These are phyloP conservation scores for Phania funesta DNA, from an alignment of 2,888 invertebrate genomes.

Conservation along the genomic window DNA sequence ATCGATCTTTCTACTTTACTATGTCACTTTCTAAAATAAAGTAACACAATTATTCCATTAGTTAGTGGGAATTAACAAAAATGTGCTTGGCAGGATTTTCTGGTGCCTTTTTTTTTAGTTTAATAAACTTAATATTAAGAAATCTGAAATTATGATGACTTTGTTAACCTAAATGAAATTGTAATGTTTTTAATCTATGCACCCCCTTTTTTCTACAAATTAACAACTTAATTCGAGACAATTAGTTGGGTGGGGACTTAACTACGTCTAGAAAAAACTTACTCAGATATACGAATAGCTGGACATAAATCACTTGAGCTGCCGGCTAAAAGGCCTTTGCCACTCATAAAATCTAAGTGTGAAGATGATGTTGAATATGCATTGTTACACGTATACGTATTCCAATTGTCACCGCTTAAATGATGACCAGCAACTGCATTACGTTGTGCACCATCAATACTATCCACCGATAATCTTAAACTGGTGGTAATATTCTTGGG, in stretches of 20 bases:
- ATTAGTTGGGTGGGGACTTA: not conserved
- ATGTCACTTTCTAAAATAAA: no score
- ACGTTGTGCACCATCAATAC: conserved; percentile 70
- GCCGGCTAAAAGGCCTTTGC: conserved; percentile 56
- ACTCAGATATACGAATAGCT: conserved; percentile 87
- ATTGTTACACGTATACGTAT: conserved; percentile 49
- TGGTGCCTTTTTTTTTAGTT: not conserved
- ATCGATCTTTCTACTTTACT: no score
- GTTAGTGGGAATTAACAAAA: not conserved
- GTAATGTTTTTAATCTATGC: not conserved
- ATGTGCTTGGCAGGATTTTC: not conserved
- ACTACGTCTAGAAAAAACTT: conserved; percentile 69
- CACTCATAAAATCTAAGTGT: conserved; percentile 73
- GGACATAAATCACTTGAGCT: conserved; percentile 80
- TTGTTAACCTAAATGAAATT: no score
- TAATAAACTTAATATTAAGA: no score
- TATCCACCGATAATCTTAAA: conserved; percentile 82
- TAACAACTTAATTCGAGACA: not conserved
- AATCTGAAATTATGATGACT: not conserved
- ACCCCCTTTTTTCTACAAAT: not conserved
- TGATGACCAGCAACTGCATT: conserved; percentile 40
- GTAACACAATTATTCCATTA: no score
- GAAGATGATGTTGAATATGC: conserved; percentile 50
- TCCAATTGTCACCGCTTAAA: conserved; percentile 49
- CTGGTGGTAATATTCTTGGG: conserved; percentile 84